phyloP scores from a whole-genome alignment of 2,888 invertebrate species.

The Sinodicranocentrus sp. region DNA sequence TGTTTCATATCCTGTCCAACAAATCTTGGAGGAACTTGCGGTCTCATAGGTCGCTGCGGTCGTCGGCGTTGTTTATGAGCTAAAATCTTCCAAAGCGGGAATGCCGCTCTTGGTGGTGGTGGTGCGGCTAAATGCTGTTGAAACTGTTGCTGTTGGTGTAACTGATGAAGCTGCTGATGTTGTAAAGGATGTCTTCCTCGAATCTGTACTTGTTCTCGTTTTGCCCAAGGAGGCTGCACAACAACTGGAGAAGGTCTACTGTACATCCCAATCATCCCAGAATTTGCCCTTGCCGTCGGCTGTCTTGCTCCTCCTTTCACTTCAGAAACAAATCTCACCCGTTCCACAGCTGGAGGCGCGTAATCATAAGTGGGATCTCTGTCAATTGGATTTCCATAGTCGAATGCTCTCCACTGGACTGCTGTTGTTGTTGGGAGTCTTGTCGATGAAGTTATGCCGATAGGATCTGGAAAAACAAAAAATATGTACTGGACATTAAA shows the following conservation, averaged over 20 bases:
- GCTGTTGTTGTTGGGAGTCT: conserved; percentile 41
- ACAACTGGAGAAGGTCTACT: conserved; percentile 45
- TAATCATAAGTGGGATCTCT: conserved; percentile 75
- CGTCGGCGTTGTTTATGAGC: conserved; percentile 9
- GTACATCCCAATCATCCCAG: conserved; percentile 55
- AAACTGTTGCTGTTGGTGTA: neutral
- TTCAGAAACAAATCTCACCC: conserved; percentile 70
- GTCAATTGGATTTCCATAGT: conserved; percentile 73
- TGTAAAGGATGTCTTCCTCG: conserved; percentile 40
- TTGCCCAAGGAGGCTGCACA: conserved; percentile 53
- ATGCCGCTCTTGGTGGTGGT: conserved; percentile 54
- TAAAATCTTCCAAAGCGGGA: conserved; percentile 71
- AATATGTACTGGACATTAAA: neutral
- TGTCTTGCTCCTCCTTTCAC: conserved; percentile 40
- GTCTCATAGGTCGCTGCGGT: conserved; percentile 58
- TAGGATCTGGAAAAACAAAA: neutral
- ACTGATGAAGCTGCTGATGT: conserved; percentile 19
- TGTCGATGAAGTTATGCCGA: conserved; percentile 25
- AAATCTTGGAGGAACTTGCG: conserved; percentile 54
- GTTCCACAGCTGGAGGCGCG: conserved; percentile 74
- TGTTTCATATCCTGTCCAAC: conserved; percentile 46
- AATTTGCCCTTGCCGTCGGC: conserved; percentile 58
- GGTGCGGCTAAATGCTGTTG: conserved; percentile 37
- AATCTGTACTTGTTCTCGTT: conserved; percentile 28
- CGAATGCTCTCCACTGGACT: conserved; percentile 71